These are phyloP conservation scores for Enteromius afrohamiltoni DNA, from an alignment of 2,797 vertebrate genomes.

Conservation along the genomic window DNA sequence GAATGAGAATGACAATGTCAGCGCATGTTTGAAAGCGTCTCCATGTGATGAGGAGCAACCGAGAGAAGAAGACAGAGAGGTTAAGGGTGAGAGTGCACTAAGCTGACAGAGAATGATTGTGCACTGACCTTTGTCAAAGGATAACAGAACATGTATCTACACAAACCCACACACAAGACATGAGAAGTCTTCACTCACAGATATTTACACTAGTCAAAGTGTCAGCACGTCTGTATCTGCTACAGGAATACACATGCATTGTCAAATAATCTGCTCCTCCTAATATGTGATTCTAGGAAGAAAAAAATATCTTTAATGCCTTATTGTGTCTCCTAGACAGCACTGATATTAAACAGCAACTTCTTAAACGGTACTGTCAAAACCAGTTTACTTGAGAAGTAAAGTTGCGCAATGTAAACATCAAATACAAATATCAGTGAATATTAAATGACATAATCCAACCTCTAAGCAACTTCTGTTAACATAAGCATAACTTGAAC, in stretches of 20 bases:
- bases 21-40: not conserved
- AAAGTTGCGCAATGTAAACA: not conserved
- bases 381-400: not conserved
- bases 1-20: slow-evolving; percentile 1
- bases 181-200: slow-evolving; percentile 19
- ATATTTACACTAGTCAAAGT: not conserved
- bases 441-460: not conserved
- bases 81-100: slow-evolving; percentile 2
- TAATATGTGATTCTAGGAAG: not conserved
- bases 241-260: slow-evolving; percentile 15
- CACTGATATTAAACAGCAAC: not conserved
- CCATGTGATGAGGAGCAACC: not conserved
- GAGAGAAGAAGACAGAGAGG: not conserved
- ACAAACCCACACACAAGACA: slow-evolving; percentile 5
- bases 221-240: not conserved
- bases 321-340: not conserved
- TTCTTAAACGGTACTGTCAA: not conserved
- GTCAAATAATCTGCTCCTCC: not conserved
- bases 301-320: not conserved
- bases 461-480: not conserved
- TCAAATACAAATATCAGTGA: not conserved
- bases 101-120: slow-evolving; percentile 26
- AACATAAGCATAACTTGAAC: not conserved
- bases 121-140: slow-evolving; percentile 11
- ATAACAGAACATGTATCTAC: slow-evolving; percentile 18